Conservation (phyloP, 2,888 invertebrate species). For the Oscheius sp. region DNA sequence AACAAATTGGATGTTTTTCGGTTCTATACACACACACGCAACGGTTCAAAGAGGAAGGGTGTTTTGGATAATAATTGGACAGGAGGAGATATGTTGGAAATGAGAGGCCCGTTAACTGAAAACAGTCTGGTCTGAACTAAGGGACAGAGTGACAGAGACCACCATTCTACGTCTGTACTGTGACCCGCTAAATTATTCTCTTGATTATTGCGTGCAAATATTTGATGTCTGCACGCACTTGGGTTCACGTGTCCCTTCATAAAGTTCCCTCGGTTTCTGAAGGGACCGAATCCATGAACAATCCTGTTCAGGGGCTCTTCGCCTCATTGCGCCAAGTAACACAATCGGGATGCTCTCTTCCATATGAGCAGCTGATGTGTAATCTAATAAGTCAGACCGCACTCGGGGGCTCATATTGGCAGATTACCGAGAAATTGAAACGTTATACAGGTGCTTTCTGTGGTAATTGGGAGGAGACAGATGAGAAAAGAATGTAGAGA, state of each 20-base stretch:
- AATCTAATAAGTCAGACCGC: conserved; percentile 28
- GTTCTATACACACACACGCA: too few relatives aligned
- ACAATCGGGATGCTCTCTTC: conserved; percentile 35
- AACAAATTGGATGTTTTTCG: too few relatives aligned
- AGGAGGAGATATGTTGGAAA: too few relatives aligned
- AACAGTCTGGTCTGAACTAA: too few relatives aligned
- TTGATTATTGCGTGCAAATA: not conserved
- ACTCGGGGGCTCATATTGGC: conserved; percentile 22
- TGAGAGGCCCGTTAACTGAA: too few relatives aligned
- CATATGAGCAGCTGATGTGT: conserved; percentile 38
- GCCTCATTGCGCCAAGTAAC: conserved; percentile 27
- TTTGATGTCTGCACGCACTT: not conserved
- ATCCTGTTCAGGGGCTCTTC: not conserved
- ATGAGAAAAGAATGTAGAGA: not conserved
- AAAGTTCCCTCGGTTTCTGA: too few relatives aligned
- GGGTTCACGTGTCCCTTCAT: too few relatives aligned
- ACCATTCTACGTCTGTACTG: too few relatives aligned
- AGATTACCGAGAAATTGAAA: conserved; percentile 3
- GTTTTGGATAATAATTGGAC: too few relatives aligned
- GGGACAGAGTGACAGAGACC: too few relatives aligned
- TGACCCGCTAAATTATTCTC: too few relatives aligned
- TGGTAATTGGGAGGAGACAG: not conserved
- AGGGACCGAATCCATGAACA: not conserved
- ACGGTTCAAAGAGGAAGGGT: too few relatives aligned
- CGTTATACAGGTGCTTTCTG: not conserved